Evolutionary conservation across 2,888 invertebrate species (phyloP).

Genomic region (Mellilla xanthometata): DNA sequence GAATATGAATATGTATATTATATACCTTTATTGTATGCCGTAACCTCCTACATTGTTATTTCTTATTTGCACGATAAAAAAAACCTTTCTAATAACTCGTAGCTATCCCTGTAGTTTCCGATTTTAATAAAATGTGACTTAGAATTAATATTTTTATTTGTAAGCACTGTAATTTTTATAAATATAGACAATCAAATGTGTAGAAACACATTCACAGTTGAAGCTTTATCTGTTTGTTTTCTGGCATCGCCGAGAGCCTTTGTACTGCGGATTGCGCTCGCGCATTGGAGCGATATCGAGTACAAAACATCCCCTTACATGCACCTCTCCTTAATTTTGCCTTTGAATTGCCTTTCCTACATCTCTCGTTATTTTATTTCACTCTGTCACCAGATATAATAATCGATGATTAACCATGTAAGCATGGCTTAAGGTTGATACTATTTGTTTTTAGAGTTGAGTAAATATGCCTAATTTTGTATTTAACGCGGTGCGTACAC

Average conservation of each 20-base stretch:
- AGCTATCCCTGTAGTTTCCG: slow-evolving; percentile 37
- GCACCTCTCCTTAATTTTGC: slow-evolving; percentile 76
- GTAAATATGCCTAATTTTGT: slow-evolving; percentile 46
- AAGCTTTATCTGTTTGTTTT: slow-evolving; percentile 83
- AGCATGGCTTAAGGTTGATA: slow-evolving; percentile 65
- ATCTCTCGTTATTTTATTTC: slow-evolving; percentile 43
- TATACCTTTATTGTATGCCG: too few relatives aligned
- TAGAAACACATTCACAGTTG: slow-evolving; percentile 53
- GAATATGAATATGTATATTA: too few relatives aligned
- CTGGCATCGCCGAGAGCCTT: slow-evolving; percentile 78
- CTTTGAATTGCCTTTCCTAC: slow-evolving; percentile 69
- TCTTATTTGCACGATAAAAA: slow-evolving; percentile 57
- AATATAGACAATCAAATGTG: slow-evolving; percentile 40
- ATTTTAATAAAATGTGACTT: slow-evolving; percentile 39
- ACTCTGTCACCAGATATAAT: slow-evolving; percentile 48
- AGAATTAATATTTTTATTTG: slow-evolving; percentile 30
- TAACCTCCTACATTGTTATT: slow-evolving; percentile 47
- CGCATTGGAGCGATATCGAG: slow-evolving; percentile 46
- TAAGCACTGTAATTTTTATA: slow-evolving; percentile 41
- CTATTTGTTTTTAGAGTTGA: slow-evolving; percentile 44
- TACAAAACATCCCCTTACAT: slow-evolving; percentile 52
- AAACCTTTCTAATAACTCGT: slow-evolving; percentile 33
- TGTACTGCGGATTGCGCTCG: slow-evolving; percentile 46
- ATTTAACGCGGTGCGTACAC: slow-evolving; percentile 56
- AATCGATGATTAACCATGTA: slow-evolving; percentile 68